phyloP scores from a whole-genome alignment of 2,113 vertebrate genomes.

The Odontesthes bonariensis region DNA sequence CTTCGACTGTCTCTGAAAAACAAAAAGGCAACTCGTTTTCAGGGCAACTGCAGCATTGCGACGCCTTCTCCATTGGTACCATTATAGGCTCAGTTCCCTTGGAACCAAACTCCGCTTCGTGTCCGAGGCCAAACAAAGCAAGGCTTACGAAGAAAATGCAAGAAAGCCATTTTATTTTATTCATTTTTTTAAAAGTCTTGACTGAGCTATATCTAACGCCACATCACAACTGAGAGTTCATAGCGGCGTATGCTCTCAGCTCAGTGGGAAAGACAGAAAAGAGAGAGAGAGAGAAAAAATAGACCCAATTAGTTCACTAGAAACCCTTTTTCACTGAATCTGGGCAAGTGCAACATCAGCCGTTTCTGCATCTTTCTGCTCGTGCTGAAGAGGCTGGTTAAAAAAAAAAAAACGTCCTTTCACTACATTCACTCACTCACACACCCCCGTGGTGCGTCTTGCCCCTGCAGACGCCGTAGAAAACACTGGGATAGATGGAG shows the following conservation, averaged over 20 bases:
- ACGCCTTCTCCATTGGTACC: conserved; percentile 71
- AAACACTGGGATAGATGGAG: conserved; percentile 9
- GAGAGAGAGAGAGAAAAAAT: neutral
- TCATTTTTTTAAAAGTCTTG: conserved; percentile 15
- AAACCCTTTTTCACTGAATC: conserved; percentile 22
- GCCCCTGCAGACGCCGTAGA: conserved; percentile 19
- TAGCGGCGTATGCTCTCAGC: conserved; percentile 61
- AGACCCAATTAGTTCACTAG: conserved; percentile 29
- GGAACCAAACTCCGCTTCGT: conserved; percentile 50
- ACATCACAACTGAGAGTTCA: conserved; percentile 72
- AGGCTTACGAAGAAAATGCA: conserved; percentile 47
- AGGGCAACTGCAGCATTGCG: conserved; percentile 55
- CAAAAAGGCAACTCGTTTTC: conserved; percentile 23
- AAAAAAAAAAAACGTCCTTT: conserved; percentile 7
- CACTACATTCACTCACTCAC: conserved; percentile 56
- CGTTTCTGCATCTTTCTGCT: conserved; percentile 42
- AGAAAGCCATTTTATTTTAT: conserved; percentile 1
- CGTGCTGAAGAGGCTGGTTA: conserved; percentile 22
- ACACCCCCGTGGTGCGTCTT: conserved; percentile 22
- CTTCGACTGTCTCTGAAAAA: conserved; percentile 56
- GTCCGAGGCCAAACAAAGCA: conserved; percentile 42
- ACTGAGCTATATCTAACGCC: conserved; percentile 46
- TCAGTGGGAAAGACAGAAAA: conserved; percentile 68
- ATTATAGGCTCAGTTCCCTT: conserved; percentile 47
- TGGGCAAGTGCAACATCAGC: conserved; percentile 61